Conservation (phyloP, 2,888 invertebrate genomes). For the Exephanes ischioxanthus region DNA sequence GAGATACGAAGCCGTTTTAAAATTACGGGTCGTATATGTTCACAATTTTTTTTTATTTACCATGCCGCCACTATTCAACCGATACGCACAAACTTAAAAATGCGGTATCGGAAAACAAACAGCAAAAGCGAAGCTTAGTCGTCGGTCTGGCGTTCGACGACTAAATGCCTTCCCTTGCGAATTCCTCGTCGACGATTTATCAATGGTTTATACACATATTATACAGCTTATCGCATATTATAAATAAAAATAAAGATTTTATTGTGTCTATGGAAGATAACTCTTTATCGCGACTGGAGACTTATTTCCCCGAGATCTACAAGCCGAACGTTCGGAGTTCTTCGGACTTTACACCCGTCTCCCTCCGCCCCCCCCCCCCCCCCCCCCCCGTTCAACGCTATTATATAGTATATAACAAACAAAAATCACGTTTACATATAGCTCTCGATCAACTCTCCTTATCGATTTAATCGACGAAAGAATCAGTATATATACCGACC, state of each 20-base stretch:
- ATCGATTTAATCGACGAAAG: conserved; percentile 12
- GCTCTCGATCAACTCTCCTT: conserved; percentile 9
- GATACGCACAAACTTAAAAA: too few relatives aligned
- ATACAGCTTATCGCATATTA: conserved; percentile 61
- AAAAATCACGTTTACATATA: background rate
- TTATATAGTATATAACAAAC: too few relatives aligned
- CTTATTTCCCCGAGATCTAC: conserved; percentile 40
- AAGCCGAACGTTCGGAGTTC: background rate
- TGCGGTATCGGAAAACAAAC: background rate
- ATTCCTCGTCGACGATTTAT: background rate
- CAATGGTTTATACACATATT: background rate
- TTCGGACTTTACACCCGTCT: conserved; percentile 11
- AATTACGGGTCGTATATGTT: too few relatives aligned
- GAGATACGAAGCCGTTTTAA: too few relatives aligned
- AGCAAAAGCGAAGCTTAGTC: background rate
- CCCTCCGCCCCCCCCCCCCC: background rate
- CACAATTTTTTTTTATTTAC: too few relatives aligned
- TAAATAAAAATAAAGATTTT: conserved; percentile 75
- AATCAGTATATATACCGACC: background rate
- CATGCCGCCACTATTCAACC: too few relatives aligned
- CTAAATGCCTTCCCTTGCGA: background rate
- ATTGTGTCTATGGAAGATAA: conserved; percentile 78
- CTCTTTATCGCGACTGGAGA: conserved; percentile 63
- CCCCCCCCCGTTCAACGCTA: background rate
- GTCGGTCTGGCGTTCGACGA: background rate